Evolutionary conservation across 64 coral and sea anemone species (phyloP), one percentile per base, ranked within the genome.

Genomic region (Actinia tenebrosa): DNA sequence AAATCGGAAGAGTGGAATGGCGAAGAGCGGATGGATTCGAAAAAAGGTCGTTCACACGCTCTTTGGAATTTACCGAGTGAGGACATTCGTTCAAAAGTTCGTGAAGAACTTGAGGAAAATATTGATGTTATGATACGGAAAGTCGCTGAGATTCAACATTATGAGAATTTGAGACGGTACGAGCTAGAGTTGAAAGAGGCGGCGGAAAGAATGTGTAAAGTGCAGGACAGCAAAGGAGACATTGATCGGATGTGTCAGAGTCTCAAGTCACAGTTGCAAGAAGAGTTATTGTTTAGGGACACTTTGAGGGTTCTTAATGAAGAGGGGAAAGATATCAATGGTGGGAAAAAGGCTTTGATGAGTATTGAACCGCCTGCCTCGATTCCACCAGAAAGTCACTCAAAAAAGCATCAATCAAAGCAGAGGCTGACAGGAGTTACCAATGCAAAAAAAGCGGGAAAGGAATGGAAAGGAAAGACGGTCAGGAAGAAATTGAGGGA

Each of bases 91-190:
- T 62, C 83, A 25, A 58, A 85, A 30, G 26, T 92, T 87, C 90
- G 79, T 16, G 59, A 86, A 6, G 86, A 78, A 87, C 69, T 92
- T 20, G 78, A 86, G 15, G 90, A 92, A 47, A 92, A 85, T 87
- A 72, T 86, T 13, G 90, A 92, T 20, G 84, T 92, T 16, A 53
- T 92, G 79, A 92, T 92, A 46, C 60, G 85, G 2, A 92, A 92
- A 83, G 58, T 92, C 20, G 90, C 90, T 23, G 90, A 92, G 30
- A 92, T 92, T 75, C 90, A 92, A 83, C 80, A 92, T 53, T 72
- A 82, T 55, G 90, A 92, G 26, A 92, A 87, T 68, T 30, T 92
- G 58, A 30, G 80, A 20, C 77, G 66, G 17, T 87, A 64, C 5
- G 84, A 92, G 60, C 75, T 87, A 26, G 86, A 83, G 23, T 77